Conservation (phyloP, 2,888 invertebrate species). For the Drosophila leonis region DNA sequence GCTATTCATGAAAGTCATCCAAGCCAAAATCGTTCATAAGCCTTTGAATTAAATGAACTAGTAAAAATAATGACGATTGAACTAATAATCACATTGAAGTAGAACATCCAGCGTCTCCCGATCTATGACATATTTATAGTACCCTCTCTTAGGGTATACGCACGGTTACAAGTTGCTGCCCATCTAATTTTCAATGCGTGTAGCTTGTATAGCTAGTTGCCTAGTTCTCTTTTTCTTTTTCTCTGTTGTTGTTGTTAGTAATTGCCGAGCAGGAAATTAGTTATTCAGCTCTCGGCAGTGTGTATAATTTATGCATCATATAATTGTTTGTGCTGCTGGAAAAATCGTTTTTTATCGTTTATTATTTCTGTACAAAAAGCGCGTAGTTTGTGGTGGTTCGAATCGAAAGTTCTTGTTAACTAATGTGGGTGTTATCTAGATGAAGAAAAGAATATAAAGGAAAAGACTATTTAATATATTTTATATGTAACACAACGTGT, state of each 20-base stretch:
- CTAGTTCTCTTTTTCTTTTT: background rate
- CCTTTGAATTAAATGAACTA: no score
- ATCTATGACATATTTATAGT: background rate
- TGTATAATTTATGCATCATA: conserved; percentile 68
- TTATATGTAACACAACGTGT: conserved; percentile 69
- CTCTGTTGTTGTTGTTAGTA: conserved; percentile 54
- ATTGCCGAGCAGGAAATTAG: conserved; percentile 76
- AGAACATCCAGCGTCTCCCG: no score
- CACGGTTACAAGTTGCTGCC: conserved; percentile 10
- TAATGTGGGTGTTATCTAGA: conserved; percentile 70
- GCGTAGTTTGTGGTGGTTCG: background rate
- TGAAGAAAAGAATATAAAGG: conserved; percentile 15
- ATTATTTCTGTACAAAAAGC: conserved; percentile 36
- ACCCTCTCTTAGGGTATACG: background rate
- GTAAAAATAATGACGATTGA: no score
- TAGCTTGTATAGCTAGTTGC: conserved; percentile 31
- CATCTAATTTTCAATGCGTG: conserved; percentile 40
- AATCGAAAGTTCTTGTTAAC: conserved; percentile 60
- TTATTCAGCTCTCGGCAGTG: conserved; percentile 63
- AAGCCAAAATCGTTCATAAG: no score
- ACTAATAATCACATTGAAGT: no score
- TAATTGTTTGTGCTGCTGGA: conserved; percentile 75
- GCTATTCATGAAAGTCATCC: no score
- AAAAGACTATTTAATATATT: conserved; percentile 32
- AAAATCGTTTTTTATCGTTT: conserved; percentile 60